Percentiles rank a stretch among this genome's conserved stretches.
These are phyloP conservation scores for Furcifer pardalis DNA, from an alignment of 2,797 vertebrate species.

Conservation along the genomic window DNA sequence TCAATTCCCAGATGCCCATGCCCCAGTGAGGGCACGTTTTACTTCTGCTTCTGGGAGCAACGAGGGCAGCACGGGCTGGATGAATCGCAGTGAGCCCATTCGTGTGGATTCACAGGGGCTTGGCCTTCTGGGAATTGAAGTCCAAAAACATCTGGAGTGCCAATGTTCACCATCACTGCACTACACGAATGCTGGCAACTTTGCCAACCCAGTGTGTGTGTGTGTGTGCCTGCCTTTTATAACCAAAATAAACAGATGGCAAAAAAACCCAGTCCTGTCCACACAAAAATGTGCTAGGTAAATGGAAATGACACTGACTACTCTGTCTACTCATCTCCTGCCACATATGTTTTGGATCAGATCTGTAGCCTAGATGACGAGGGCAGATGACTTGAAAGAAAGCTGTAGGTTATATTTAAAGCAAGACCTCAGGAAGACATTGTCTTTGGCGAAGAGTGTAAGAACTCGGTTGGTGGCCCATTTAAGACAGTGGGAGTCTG, in stretches of 20 bases:
- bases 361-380: neutral
- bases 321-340: neutral
- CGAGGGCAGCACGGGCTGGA: too few species aligned
- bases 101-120: too few species aligned
- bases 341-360: slow-evolving; percentile 16
- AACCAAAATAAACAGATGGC: slow-evolving; percentile 14
- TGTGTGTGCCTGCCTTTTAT: neutral
- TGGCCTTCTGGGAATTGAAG: too few species aligned
- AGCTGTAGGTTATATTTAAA: neutral
- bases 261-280: neutral
- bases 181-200: neutral
- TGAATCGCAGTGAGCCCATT: too few species aligned
- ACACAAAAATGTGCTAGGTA: neutral
- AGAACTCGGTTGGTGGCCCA: neutral
- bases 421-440: neutral
- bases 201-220: neutral
- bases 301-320: slow-evolving; percentile 12
- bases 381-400: neutral
- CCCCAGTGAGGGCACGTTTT: too few species aligned
- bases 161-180: too few species aligned
- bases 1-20: too few species aligned
- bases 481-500: neutral
- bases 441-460: neutral
- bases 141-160: too few species aligned
- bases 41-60: too few species aligned